phyloP scores from a whole-genome alignment of 1,140 invertebrate genomes.

The Saccostrea cuccullata region DNA sequence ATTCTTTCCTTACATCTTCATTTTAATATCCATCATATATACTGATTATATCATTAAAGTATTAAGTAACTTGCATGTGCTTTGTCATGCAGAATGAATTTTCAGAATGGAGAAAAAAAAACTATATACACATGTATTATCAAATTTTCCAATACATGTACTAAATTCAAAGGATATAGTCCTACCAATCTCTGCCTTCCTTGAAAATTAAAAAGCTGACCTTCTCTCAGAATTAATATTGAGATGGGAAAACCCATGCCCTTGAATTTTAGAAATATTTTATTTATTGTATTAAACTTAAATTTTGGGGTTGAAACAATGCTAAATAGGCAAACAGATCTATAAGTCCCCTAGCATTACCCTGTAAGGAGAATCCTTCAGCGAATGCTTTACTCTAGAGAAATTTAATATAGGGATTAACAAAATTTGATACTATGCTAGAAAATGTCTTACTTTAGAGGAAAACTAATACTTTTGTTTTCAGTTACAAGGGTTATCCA shows the following conservation, averaged over 20 bases:
- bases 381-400: too few relatives aligned
- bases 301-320: neutral
- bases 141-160: neutral
- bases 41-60: neutral
- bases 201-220: neutral
- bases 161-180: neutral
- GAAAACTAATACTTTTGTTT: constrained; percentile 18
- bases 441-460: neutral
- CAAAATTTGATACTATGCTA: neutral
- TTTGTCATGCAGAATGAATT: neutral
- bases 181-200: neutral
- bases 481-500: constrained; percentile 16
- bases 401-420: too few relatives aligned
- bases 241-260: neutral
- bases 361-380: too few relatives aligned
- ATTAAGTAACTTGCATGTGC: neutral
- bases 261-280: neutral
- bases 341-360: too few relatives aligned
- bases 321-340: too few relatives aligned
- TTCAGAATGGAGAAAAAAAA: neutral
- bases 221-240: neutral
- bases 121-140: too few relatives aligned
- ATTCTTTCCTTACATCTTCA: constrained; percentile 19
- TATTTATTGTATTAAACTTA: neutral
- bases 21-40: constrained; percentile 14